A percentile compares a stretch with the other conserved stretches of the same genome.
Conservation (phyloP, 2,797 vertebrate genomes). For the Epinephelus malabaricus region DNA sequence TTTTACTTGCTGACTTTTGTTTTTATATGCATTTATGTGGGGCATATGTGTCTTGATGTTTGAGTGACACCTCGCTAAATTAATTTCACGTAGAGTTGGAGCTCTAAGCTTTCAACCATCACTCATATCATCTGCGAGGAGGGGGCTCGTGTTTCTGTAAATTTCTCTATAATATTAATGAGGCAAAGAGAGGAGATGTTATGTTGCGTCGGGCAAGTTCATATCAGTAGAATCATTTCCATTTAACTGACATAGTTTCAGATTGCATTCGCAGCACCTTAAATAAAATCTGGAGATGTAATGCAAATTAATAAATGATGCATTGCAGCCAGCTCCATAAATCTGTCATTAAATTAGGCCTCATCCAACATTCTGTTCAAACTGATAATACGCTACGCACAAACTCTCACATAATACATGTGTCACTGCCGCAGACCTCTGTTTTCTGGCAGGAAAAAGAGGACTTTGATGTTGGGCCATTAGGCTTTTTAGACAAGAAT, state of each 20-base stretch:
- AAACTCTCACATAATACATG: slow-evolving; percentile 40
- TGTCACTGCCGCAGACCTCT: slow-evolving; percentile 25
- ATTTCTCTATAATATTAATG: slow-evolving; percentile 36
- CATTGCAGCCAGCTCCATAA: slow-evolving; percentile 51
- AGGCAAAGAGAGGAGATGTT: slow-evolving; percentile 14
- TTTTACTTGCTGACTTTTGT: slow-evolving; percentile 9
- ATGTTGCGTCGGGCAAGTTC: slow-evolving; percentile 7
- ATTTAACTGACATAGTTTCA: slow-evolving; percentile 22
- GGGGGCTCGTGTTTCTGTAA: slow-evolving; percentile 11
- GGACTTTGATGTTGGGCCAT: slow-evolving; percentile 48
- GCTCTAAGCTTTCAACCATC: slow-evolving; percentile 43
- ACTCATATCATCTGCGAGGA: slow-evolving; percentile 31
- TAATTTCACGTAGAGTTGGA: slow-evolving; percentile 31
- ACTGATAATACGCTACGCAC: slow-evolving; percentile 44
- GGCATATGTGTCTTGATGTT: slow-evolving; percentile 23
- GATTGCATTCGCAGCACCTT: slow-evolving; percentile 33
- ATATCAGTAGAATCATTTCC: slow-evolving; percentile 8
- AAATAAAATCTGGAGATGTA: slow-evolving; percentile 46
- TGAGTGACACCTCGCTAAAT: slow-evolving; percentile 53
- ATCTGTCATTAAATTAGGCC: slow-evolving; percentile 54
- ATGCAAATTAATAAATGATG: slow-evolving; percentile 62
- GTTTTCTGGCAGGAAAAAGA: slow-evolving; percentile 49
- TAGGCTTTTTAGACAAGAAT: slow-evolving; percentile 51
- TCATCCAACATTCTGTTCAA: slow-evolving; percentile 48
- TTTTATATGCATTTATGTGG: slow-evolving; percentile 4